Conservation (phyloP, 2,797 vertebrate species). For the Sorex maritimensis region DNA sequence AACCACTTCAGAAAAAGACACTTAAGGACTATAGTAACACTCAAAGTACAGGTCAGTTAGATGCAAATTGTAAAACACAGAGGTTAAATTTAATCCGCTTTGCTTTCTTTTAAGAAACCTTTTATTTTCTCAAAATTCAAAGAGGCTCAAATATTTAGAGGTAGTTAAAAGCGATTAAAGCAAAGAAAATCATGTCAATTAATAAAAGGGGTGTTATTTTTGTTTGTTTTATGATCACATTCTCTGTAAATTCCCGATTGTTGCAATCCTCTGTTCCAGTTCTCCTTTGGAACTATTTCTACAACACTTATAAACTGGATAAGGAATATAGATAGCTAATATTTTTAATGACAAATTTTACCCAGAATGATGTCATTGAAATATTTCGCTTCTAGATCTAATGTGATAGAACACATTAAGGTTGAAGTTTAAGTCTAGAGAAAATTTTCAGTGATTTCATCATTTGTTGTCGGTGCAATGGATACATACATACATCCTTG, state of each 20-base stretch:
- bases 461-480: not conserved
- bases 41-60: constrained; percentile 77
- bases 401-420: constrained; percentile 86
- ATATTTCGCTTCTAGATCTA: constrained; percentile 77
- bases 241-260: constrained; percentile 67
- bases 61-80: constrained; percentile 82
- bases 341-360: constrained; percentile 81
- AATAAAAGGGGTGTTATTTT: constrained; percentile 67
- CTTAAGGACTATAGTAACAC: constrained; percentile 67
- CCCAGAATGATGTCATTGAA: constrained; percentile 77
- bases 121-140: constrained; percentile 83
- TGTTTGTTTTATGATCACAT: constrained; percentile 72
- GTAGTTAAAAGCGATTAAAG: constrained; percentile 81
- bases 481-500: not conserved
- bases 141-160: constrained; percentile 75
- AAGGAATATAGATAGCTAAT: constrained; percentile 66
- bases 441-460: constrained; percentile 83
- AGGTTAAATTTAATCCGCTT: constrained; percentile 84
- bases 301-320: not conserved
- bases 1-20: constrained; percentile 53
- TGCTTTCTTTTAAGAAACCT: constrained; percentile 76
- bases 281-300: not conserved
- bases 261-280: not conserved
- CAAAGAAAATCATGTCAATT: constrained; percentile 83
- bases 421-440: constrained; percentile 86